phyloP scores from a whole-genome alignment of 2,797 vertebrate genomes.

The Sebastes itinus region DNA sequence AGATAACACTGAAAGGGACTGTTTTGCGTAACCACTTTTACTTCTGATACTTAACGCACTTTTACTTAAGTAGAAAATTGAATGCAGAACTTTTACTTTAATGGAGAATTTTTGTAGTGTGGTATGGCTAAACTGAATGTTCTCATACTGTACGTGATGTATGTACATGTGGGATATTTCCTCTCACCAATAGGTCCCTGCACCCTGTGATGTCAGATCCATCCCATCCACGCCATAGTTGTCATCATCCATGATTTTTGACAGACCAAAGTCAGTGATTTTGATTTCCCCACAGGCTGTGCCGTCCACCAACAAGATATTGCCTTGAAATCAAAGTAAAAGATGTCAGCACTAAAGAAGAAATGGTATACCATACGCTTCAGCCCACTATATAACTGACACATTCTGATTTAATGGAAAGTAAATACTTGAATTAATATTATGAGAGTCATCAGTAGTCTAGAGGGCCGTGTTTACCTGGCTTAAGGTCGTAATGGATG shows the following conservation, averaged over 20 bases:
- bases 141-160: neutral
- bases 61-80: neutral
- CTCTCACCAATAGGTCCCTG: conserved; percentile 97
- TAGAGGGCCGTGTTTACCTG: conserved; percentile 80
- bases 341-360: neutral
- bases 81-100: neutral
- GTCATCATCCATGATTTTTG: conserved; percentile 99
- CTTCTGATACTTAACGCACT: neutral
- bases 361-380: neutral
- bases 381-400: neutral
- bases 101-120: neutral
- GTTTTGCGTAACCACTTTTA: neutral
- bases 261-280: conserved; percentile 99
- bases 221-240: conserved; percentile 99
- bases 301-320: conserved; percentile 97
- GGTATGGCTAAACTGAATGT: neutral
- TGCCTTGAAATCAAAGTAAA: conserved; percentile 81
- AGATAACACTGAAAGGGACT: neutral
- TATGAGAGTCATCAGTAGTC: neutral
- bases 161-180: neutral
- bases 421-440: neutral
- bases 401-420: neutral
- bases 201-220: conserved; percentile 98
- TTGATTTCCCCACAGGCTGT: conserved; percentile 99
- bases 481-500: conserved; percentile 99